Base-by-base conservation (phyloP, 2,888 invertebrate genomes). In the Drosophila rubida region DNA sequence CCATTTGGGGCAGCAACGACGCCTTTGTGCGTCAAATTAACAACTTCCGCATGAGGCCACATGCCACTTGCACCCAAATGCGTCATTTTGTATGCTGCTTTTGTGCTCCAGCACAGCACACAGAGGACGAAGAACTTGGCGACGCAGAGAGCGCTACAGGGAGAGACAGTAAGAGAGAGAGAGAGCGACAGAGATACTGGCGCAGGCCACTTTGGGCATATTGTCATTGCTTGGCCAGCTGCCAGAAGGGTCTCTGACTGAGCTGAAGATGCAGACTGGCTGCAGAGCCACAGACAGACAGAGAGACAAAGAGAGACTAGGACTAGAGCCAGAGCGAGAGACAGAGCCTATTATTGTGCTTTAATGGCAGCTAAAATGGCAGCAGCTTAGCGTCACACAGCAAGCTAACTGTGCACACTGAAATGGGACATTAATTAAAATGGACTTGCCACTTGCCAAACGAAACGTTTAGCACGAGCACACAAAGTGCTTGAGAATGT, bases 31-130 rank as follows among this genome's bases (percentile, higher is more conserved):
- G 87, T 83, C 88, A 83, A 88, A 84, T 84, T 88, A 84, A 84
- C 88, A 88, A 87, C 85, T 88, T 84, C 83, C 83, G 83, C 87
- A 88, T 84, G 82, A 81, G 84, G 85, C 87, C 87, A 80, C 88
- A 75, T 87, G 87, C 76, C 88, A 84, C 88, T 87, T 84, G 83
- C 85, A 84, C 87, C 85, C 79, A 75, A 88, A 84, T 84, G 88
- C 87, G 87, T 84, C 88, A 88, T 88, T 84, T 81, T 76, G 78
- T 80, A 69, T 80, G 83, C 72, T 55, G 54, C 67, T 78, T 80
- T 81, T 80, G 73, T 87, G 42, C 51, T 39, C 32, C 3, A 25
- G 32, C 1, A 44, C 25, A 49, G 32, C 44, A 30, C 22, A 51
- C 11, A 39, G 19, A 35, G 53, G 58, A 46, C 23, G 42, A 13